phyloP scores from a whole-genome alignment of 1,140 invertebrate genomes.

The Drosophila malerkotliana region DNA sequence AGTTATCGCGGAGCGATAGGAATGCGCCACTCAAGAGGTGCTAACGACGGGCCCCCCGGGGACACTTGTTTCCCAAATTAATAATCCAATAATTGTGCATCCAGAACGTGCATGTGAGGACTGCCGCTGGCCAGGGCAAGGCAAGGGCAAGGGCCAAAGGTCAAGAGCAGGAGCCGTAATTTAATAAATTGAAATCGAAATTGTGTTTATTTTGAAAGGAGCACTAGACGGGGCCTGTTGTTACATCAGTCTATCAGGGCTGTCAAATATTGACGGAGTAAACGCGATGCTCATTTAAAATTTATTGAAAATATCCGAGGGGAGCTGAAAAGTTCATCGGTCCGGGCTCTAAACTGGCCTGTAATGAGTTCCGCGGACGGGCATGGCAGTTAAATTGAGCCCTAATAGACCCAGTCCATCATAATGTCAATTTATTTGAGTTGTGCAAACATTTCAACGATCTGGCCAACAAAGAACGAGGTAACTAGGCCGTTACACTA shows the following conservation, averaged over 20 bases:
- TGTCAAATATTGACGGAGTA: constrained; percentile 68
- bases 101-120: constrained; percentile 5
- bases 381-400: constrained; percentile 47
- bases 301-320: constrained; percentile 62
- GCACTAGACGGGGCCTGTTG: constrained; percentile 18
- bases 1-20: constrained; percentile 10
- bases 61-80: neutral
- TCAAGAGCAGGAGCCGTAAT: constrained; percentile 45
- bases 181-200: constrained; percentile 66
- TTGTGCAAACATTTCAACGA: constrained; percentile 36
- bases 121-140: neutral
- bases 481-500: neutral
- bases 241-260: constrained; percentile 25
- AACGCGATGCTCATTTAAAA: constrained; percentile 66
- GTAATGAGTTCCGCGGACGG: constrained; percentile 16
- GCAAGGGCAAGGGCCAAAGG: neutral
- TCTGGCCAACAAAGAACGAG: neutral
- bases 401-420: constrained; percentile 41
- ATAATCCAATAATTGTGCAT: constrained; percentile 11
- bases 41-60: neutral
- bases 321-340: neutral
- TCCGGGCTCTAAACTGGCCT: neutral
- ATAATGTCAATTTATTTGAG: constrained; percentile 34
- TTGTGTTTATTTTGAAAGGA: constrained; percentile 61
- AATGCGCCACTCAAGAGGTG: neutral